phyloP scores from a whole-genome alignment of 2,113 vertebrate genomes.

The mouse (Mus musculus) region GRCm39 chr3:65016501-65017000 shows the following conservation, averaged over 20 bases:
- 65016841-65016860: constrained; percentile 62
- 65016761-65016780: constrained; percentile 66
- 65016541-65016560: constrained; percentile 46
- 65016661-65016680: constrained; percentile 3
- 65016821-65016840: constrained; percentile 34
- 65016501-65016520: constrained; percentile 33
- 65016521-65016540: neutral
- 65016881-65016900: constrained; percentile 65
- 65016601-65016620: constrained; percentile 47
- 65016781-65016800: constrained; percentile 56
- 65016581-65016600: neutral
- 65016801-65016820: constrained; percentile 52
- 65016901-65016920: neutral
- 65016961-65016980: constrained; percentile 68
- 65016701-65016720: constrained; percentile 75
- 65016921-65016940: neutral
- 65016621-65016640: neutral
- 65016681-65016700: constrained; percentile 63
- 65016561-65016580: constrained; percentile 65
- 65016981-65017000: constrained; percentile 40
- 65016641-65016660: constrained; percentile 9
- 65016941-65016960: neutral
- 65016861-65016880: constrained; percentile 64
- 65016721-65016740: constrained; percentile 71
- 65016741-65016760: constrained; percentile 80